phyloP scores from a whole-genome alignment of 2,113 vertebrate genomes.

The Loxodonta africana region DNA sequence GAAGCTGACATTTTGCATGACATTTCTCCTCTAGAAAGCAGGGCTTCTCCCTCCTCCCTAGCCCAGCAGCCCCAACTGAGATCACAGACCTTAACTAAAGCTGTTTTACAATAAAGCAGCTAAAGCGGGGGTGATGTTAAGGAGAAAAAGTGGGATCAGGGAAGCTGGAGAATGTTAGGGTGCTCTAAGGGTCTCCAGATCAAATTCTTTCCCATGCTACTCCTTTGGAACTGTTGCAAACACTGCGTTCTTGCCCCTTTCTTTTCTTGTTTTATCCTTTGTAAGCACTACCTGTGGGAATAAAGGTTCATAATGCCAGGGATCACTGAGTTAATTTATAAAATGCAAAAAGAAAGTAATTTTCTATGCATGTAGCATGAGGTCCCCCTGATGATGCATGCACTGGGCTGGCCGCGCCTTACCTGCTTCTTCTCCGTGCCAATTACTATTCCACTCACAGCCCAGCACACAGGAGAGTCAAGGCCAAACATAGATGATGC shows the following conservation, averaged over 20 bases:
- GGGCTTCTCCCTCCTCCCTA: background rate
- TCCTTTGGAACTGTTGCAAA: background rate
- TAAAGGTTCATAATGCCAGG: constrained; percentile 35
- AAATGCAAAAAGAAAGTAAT: constrained; percentile 74
- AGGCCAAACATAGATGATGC: constrained; percentile 84
- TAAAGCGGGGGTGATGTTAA: background rate
- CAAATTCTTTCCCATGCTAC: background rate
- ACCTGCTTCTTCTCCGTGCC: constrained; percentile 81
- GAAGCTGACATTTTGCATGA: background rate
- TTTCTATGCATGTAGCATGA: constrained; percentile 66
- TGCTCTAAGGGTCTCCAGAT: background rate
- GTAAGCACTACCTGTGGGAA: constrained; percentile 13
- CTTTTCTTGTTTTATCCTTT: background rate
- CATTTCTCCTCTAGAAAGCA: background rate
- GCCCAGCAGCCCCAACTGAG: background rate
- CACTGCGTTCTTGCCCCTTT: background rate
- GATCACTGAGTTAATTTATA: constrained; percentile 76
- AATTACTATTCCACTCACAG: constrained; percentile 87
- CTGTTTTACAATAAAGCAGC: background rate
- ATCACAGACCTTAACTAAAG: background rate
- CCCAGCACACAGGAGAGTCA: constrained; percentile 81
- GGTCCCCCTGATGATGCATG: constrained; percentile 80
- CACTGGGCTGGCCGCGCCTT: constrained; percentile 79
- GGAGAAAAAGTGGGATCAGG: background rate
- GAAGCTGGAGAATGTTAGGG: background rate